Percentiles rank a stretch among this genome's conserved stretches.
phyloP scores from a whole-genome alignment of 2,888 invertebrate genomes.

The Blomia tropicalis region DNA sequence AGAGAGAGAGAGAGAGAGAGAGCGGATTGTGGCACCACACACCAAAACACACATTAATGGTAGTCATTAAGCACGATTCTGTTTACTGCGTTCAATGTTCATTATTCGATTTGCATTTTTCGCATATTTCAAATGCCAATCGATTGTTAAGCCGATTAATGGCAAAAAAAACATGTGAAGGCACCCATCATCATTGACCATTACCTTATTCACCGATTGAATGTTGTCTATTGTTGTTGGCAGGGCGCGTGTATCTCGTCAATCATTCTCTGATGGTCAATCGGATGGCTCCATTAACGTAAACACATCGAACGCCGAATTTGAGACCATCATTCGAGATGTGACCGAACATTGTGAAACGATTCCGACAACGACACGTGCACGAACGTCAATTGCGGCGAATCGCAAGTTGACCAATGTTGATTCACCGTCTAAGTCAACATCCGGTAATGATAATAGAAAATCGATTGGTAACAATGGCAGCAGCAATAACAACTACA shows the following conservation, averaged over 20 bases:
- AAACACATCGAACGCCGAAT: no score
- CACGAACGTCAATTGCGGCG: neutral
- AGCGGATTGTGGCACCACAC: no score
- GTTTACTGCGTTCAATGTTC: no score
- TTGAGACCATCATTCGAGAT: no score
- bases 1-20: no score
- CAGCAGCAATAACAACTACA: neutral
- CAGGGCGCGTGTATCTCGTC: neutral
- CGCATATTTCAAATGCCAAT: constrained; percentile 6
- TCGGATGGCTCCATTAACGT: no score
- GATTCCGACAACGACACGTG: neutral
- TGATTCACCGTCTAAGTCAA: neutral
- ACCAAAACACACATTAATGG: no score
- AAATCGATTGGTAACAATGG: neutral
- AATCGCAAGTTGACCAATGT: neutral
- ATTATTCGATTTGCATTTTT: neutral
- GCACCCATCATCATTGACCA: neutral
- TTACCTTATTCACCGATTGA: neutral
- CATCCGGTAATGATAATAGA: neutral
- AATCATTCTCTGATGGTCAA: neutral
- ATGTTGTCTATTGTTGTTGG: neutral
- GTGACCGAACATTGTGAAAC: no score
- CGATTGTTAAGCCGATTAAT: constrained; percentile 1
- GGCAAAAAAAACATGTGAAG: no score
- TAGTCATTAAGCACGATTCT: neutral